phyloP scores from a whole-genome alignment of 2,888 invertebrate genomes.

The Lasioglossum marginatum region DNA sequence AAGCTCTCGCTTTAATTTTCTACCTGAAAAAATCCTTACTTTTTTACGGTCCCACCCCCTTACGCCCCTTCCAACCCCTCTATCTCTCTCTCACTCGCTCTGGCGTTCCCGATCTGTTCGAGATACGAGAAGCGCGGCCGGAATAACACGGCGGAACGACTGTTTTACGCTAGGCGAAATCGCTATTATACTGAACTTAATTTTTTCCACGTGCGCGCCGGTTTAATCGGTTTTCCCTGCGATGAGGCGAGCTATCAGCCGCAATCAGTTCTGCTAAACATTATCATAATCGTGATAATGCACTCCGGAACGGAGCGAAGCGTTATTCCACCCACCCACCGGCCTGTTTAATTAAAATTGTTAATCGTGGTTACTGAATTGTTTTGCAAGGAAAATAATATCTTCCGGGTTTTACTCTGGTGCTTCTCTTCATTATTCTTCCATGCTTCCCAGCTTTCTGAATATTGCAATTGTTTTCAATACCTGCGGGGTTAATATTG shows the following conservation, averaged over 20 bases:
- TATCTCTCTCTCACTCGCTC: neutral
- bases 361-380: neutral
- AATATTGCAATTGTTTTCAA: neutral
- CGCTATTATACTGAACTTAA: slow-evolving; percentile 43
- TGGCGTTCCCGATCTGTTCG: slow-evolving; percentile 37
- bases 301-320: neutral
- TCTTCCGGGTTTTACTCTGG: neutral
- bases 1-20: slow-evolving; percentile 79
- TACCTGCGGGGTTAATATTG: neutral
- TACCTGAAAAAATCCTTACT: slow-evolving; percentile 78
- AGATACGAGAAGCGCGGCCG: slow-evolving; percentile 36
- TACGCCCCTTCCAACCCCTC: neutral
- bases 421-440: neutral
- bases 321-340: neutral
- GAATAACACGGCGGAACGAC: slow-evolving; percentile 31
- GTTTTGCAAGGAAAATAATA: neutral
- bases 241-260: neutral
- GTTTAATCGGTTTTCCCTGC: slow-evolving; percentile 7
- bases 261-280: slow-evolving; percentile 21
- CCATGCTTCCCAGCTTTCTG: neutral
- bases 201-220: slow-evolving; percentile 8
- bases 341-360: neutral
- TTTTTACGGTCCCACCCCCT: slow-evolving; percentile 34
- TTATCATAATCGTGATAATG: slow-evolving; percentile 10
- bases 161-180: slow-evolving; percentile 43